Percentiles rank a stretch among this genome's conserved stretches.
These are phyloP conservation scores for Melanaphis sacchari DNA, from an alignment of 1,140 invertebrate species.

Conservation along the genomic window DNA sequence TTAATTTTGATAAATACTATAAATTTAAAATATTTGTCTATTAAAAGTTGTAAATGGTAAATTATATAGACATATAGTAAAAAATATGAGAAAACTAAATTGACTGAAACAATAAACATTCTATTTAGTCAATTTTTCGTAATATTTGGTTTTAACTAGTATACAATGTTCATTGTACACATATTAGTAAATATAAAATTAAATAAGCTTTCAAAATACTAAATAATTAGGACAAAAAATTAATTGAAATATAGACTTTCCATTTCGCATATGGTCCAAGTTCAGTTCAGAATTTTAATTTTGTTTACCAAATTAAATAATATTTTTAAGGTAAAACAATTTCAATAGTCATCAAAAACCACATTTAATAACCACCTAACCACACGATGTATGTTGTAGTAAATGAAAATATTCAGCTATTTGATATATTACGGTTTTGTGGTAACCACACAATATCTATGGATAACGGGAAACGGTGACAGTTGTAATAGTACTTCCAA, in stretches of 20 bases:
- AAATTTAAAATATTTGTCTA: not conserved
- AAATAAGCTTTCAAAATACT: not conserved
- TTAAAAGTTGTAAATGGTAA: not conserved
- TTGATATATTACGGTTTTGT: not conserved
- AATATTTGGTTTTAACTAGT: not conserved
- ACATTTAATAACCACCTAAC: not conserved
- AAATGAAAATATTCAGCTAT: not conserved
- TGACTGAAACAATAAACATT: not conserved
- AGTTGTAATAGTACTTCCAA: not conserved
- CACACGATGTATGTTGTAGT: not conserved
- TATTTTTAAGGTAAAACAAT: not conserved
- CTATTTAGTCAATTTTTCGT: not conserved
- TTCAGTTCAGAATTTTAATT: not conserved
- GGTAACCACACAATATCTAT: not conserved
- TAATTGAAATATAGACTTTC: not conserved
- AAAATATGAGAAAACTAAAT: not conserved
- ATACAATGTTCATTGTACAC: not conserved
- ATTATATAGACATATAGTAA: too few species aligned
- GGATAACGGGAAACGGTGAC: not conserved
- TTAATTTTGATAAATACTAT: not conserved
- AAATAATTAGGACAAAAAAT: not conserved
- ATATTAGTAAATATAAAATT: not conserved
- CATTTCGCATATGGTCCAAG: not conserved
- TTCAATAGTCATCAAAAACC: conserved; percentile 6
- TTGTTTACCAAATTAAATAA: not conserved